phyloP scores from a whole-genome alignment of 2,113 vertebrate species.

The Chrysemys picta region DNA sequence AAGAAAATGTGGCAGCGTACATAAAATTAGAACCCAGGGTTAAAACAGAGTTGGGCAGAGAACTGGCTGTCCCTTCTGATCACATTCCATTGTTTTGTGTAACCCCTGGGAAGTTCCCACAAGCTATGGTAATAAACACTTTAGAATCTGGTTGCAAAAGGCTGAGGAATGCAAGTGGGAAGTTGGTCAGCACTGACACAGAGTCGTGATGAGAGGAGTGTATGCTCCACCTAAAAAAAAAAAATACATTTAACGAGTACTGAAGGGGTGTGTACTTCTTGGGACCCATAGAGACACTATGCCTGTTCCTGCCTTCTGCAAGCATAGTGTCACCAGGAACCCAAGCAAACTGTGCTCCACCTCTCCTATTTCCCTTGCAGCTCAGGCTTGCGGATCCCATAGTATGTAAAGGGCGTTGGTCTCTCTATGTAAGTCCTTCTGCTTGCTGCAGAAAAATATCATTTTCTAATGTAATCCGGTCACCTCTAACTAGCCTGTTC shows the following conservation, averaged over 20 bases:
- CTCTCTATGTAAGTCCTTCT: neutral
- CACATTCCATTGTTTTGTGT: neutral
- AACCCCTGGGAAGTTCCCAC: neutral
- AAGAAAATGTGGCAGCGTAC: neutral
- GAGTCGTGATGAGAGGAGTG: neutral
- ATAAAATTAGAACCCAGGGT: neutral
- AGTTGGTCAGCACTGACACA: neutral
- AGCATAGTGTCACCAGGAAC: neutral
- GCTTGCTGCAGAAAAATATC: neutral
- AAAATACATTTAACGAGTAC: neutral
- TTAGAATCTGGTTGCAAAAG: neutral
- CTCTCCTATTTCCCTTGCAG: neutral
- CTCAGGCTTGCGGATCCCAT: neutral
- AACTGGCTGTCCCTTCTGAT: neutral
- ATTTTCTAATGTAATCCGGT: neutral
- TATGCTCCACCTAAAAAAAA: neutral
- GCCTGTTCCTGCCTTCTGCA: neutral
- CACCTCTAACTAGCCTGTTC: neutral
- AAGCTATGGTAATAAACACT: fast-evolving
- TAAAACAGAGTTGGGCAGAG: neutral
- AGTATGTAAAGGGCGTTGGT: neutral
- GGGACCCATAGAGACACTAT: neutral
- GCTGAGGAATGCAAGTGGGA: neutral
- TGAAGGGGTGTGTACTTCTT: neutral
- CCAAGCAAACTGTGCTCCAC: neutral